Evolutionary conservation across 2,113 vertebrate genomes (phyloP).

Genomic region (Vimba vimba): DNA sequence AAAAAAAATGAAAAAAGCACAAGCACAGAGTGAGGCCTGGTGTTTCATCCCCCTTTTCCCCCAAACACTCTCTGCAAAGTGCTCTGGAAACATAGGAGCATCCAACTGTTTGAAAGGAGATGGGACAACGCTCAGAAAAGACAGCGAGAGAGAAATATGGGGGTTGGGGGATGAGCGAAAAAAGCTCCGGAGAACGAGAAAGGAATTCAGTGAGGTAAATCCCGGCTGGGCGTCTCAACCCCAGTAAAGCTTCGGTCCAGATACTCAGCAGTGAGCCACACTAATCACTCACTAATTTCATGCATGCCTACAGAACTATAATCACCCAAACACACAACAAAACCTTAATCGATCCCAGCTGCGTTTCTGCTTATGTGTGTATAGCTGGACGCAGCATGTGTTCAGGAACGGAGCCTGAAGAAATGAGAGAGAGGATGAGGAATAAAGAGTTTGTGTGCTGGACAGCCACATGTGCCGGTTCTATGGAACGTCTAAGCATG

Average conservation of each 20-base stretch:
- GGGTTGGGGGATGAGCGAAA: neutral
- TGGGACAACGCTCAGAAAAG: neutral
- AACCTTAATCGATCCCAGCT: slow-evolving; percentile 76
- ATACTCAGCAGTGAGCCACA: slow-evolving; percentile 63
- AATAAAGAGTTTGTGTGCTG: neutral
- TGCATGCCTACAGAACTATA: slow-evolving; percentile 64
- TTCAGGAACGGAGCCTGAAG: slow-evolving; percentile 45
- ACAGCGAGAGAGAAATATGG: neutral
- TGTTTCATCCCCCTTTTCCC: neutral
- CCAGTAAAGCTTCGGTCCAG: slow-evolving; percentile 27
- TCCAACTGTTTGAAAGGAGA: slow-evolving; percentile 13
- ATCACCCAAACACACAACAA: slow-evolving; percentile 65
- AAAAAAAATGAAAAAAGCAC: neutral
- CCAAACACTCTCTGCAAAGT: slow-evolving; percentile 26
- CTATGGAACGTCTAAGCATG: neutral
- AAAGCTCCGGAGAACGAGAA: neutral
- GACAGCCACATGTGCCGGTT: neutral
- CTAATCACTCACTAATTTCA: slow-evolving; percentile 70
- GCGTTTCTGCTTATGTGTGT: slow-evolving; percentile 59
- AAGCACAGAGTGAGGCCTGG: neutral
- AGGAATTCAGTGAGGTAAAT: neutral
- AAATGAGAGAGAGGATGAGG: slow-evolving; percentile 46
- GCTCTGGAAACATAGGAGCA: neutral
- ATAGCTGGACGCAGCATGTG: slow-evolving; percentile 40
- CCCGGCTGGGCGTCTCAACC: slow-evolving; percentile 34